phyloP scores from a whole-genome alignment of 2,113 vertebrate genomes.

The Ifrita kowaldi region DNA sequence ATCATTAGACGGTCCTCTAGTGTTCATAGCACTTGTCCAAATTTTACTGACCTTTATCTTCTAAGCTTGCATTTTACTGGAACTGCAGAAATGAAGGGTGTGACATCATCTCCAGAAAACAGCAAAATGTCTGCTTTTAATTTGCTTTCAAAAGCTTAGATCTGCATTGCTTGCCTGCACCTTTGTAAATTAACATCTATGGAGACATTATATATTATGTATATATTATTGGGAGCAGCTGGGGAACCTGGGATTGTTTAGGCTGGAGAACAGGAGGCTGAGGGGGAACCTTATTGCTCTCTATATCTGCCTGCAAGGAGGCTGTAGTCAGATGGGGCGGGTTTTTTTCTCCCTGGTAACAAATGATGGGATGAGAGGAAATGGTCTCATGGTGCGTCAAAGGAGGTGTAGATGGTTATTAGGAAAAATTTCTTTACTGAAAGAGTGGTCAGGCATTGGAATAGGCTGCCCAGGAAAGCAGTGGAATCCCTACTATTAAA shows the following conservation, averaged over 20 bases:
- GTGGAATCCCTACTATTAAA: background rate
- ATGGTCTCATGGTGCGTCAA: background rate
- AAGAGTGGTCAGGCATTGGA: background rate
- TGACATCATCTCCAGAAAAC: background rate
- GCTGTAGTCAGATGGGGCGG: background rate
- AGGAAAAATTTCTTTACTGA: background rate
- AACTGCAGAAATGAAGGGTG: background rate
- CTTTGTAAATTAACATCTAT: background rate
- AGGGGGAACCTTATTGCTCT: background rate
- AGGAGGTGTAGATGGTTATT: background rate
- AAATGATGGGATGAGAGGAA: background rate
- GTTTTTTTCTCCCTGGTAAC: fast-evolving
- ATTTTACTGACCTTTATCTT: background rate
- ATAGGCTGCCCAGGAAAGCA: background rate
- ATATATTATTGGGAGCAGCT: background rate
- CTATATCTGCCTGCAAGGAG: background rate
- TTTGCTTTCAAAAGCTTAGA: background rate
- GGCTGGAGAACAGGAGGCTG: background rate
- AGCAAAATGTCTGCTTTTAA: background rate
- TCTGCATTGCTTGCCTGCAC: background rate
- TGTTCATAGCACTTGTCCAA: background rate
- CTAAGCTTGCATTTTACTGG: background rate
- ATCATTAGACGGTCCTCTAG: background rate
- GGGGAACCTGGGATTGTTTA: background rate
- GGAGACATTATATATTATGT: background rate